Evolutionary conservation across 2,888 invertebrate species (phyloP).

Genomic region (Stenurella melanura): DNA sequence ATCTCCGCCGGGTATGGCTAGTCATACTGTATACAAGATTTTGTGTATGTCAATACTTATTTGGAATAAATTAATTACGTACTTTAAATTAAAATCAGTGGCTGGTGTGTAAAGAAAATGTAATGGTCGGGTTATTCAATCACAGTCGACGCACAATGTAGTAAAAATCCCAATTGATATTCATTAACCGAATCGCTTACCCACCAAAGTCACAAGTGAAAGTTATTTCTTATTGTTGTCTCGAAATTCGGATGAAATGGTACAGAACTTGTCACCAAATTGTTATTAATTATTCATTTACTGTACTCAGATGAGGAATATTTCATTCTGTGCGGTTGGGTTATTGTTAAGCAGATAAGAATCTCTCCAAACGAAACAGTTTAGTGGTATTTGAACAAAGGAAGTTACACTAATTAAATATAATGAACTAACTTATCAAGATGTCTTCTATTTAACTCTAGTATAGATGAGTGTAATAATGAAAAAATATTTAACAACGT

Average conservation of each 20-base stretch:
- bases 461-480: too few species aligned
- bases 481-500: too few species aligned
- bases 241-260: not conserved
- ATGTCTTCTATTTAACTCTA: not conserved
- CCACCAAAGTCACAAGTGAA: not conserved
- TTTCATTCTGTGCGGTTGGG: not conserved
- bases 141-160: not conserved
- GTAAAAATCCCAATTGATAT: not conserved
- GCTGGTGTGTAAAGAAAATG: not conserved
- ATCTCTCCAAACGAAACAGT: not conserved
- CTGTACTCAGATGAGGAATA: not conserved
- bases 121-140: not conserved
- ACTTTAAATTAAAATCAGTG: not conserved
- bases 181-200: not conserved
- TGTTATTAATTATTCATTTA: not conserved
- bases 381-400: not conserved
- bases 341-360: not conserved
- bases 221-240: not conserved
- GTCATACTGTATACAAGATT: not conserved
- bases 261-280: not conserved
- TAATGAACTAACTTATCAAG: not conserved
- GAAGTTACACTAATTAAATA: not conserved
- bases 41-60: not conserved
- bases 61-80: slow-evolving; percentile 3
- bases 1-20: not conserved